phyloP scores from a whole-genome alignment of 1,140 invertebrate genomes.

The Ctenoplectra terminalis region DNA sequence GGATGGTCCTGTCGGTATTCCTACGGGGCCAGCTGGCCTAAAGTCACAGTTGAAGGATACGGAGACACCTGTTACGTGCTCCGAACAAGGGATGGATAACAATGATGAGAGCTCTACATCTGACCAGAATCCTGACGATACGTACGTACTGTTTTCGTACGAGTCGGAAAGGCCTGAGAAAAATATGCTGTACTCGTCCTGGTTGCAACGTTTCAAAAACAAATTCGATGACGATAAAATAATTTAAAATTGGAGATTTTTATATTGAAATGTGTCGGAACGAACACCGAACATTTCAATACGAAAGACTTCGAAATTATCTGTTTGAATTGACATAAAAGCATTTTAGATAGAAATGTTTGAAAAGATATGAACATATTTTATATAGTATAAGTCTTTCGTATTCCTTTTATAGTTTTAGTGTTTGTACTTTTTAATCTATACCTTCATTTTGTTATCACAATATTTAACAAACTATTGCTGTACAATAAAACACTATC shows the following conservation, averaged over 20 bases:
- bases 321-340: background rate
- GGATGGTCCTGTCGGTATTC: background rate
- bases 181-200: conserved; percentile 62
- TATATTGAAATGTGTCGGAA: too few species aligned
- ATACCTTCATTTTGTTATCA: background rate
- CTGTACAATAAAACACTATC: background rate
- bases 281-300: too few species aligned
- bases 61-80: too few species aligned
- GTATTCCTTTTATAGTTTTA: background rate
- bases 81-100: too few species aligned
- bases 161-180: conserved; percentile 54
- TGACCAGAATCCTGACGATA: background rate
- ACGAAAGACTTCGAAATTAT: background rate
- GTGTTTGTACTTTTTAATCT: background rate
- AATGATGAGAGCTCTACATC: background rate
- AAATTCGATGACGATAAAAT: conserved; percentile 15
- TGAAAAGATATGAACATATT: background rate
- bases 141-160: background rate
- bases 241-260: background rate
- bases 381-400: background rate
- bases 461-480: background rate
- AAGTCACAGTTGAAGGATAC: too few species aligned
- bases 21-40: background rate
- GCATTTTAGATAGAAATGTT: background rate
- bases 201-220: conserved; percentile 60